phyloP scores from a whole-genome alignment of 2,113 vertebrate genomes.

The Sarotherodon lohbergeri region DNA sequence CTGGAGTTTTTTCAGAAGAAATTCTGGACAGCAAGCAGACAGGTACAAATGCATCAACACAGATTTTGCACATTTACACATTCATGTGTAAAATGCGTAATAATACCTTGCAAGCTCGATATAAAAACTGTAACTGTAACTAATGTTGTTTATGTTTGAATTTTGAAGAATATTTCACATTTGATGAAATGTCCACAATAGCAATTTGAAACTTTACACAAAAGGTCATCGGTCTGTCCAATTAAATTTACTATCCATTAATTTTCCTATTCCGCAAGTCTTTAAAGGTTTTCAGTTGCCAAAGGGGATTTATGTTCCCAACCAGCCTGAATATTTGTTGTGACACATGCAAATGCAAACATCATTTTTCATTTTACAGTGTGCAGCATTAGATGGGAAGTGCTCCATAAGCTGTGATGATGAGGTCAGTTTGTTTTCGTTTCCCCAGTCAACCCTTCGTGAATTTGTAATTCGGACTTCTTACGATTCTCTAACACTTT shows the following conservation, averaged over 20 bases:
- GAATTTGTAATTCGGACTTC: background rate
- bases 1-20: conserved; percentile 98
- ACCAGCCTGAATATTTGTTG: background rate
- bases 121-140: background rate
- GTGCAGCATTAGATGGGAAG: conserved; percentile 88
- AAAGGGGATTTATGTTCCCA: background rate
- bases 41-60: conserved; percentile 71
- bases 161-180: background rate
- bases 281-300: background rate
- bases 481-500: background rate
- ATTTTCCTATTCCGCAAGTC: fast-evolving
- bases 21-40: conserved; percentile 98
- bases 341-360: background rate
- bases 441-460: background rate
- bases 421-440: conserved; percentile 75
- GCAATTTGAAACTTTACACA: background rate
- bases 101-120: background rate
- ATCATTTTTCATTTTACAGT: conserved; percentile 67
- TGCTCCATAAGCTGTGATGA: conserved; percentile 97
- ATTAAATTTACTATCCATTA: background rate
- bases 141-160: background rate
- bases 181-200: background rate
- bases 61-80: background rate
- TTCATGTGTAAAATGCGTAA: background rate
- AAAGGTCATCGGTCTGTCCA: background rate